Base-by-base conservation (phyloP, 1,140 invertebrate species). In the Proales similis region DNA sequence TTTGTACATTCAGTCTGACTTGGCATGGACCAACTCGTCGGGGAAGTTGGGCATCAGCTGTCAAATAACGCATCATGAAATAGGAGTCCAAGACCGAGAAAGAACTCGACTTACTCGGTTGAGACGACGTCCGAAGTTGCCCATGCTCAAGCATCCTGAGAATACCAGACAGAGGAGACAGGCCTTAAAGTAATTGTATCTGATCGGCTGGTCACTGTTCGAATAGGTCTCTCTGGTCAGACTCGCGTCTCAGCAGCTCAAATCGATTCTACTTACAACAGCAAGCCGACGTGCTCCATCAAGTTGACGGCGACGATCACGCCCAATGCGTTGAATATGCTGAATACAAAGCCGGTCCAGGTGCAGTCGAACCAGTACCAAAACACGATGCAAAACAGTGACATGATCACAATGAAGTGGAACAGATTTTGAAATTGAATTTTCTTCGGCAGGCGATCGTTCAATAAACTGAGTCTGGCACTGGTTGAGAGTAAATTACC, bases 281-380 rank as follows among this genome's bases (percentile, higher is more conserved):
- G n/a, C n/a, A 57, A 42, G 27, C 51, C 51, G 19, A 42, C 20
- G 14, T 57, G 45, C 6, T 42, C 24, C 6, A 57, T 27, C 9
- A 57, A 27, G 30, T 57, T 57, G 12, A 57, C 36, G 24, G 30
- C 7, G 45, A 27, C 36, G 45, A 57, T 24, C 4, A 26, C 51
- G 24, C 14, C 39, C 12, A 57, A 24, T 42, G 51, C 51, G 45
- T 57, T 57, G 17, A 57, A 57, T 1, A 39, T 17, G 45, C 45
- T 57, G 24, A 57, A 57, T 6, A 57, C 27, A 57, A 57, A 57
- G 27, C 51, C 51, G 3, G 22, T 17, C 45, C 45, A 42, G 19
- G 51, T 57, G 7, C 45, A 26, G 19, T 57, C 51, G 32, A 57
- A 57, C 51, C 51, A 57, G 20, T 57, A 57, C 51, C 51, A 57